These are phyloP conservation scores for Alsophila aescularia DNA, from an alignment of 2,888 invertebrate genomes.

Conservation along the genomic window DNA sequence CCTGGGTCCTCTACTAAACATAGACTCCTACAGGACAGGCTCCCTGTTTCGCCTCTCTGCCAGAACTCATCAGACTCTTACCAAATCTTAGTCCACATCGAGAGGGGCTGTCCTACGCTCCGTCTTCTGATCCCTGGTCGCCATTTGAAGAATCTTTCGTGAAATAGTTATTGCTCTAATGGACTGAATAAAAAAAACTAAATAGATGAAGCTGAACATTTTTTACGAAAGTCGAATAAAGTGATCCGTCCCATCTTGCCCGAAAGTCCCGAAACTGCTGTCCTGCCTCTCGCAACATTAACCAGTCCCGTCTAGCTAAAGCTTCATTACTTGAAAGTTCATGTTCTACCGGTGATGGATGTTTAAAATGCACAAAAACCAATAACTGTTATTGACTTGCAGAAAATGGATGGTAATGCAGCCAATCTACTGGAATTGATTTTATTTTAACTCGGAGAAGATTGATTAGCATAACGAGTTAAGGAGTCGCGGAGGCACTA, in stretches of 20 bases:
- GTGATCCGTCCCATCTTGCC: neutral
- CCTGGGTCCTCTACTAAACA: too few relatives aligned
- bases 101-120: too few relatives aligned
- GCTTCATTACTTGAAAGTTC: constrained; percentile 26
- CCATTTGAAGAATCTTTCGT: too few relatives aligned
- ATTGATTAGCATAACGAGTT: constrained; percentile 22
- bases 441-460: constrained; percentile 14
- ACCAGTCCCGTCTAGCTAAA: constrained; percentile 7
- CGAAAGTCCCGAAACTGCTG: neutral
- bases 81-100: too few relatives aligned
- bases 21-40: too few relatives aligned
- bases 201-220: too few relatives aligned
- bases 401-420: constrained; percentile 21
- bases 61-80: too few relatives aligned
- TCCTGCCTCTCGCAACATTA: neutral
- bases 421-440: constrained; percentile 18
- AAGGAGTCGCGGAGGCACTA: neutral
- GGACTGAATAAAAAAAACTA: too few relatives aligned
- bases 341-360: constrained; percentile 28
- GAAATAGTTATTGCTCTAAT: too few relatives aligned
- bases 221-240: too few relatives aligned
- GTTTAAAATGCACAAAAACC: constrained; percentile 28
- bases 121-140: too few relatives aligned
- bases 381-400: constrained; percentile 29
- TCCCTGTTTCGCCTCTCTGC: too few relatives aligned